Conservation (phyloP, 2,797 vertebrate species). For the Hirundo rustica region DNA sequence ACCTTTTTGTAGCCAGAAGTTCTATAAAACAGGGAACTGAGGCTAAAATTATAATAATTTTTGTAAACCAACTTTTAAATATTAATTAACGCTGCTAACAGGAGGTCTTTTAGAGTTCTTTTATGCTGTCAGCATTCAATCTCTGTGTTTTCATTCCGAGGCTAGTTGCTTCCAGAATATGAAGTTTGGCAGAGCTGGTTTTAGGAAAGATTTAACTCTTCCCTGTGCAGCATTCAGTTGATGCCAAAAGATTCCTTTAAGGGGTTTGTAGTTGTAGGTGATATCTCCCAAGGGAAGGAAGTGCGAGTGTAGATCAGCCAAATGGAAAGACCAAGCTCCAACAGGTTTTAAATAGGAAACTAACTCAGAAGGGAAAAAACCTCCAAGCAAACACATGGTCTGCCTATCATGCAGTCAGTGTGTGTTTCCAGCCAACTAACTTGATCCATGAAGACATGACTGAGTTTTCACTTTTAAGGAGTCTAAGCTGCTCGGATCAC, state of each 20-base stretch:
- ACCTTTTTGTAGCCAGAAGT: constrained; percentile 21
- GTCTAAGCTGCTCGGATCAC: not conserved
- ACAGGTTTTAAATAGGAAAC: constrained; percentile 46
- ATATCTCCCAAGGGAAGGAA: constrained; percentile 1
- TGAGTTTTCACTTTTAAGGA: not conserved
- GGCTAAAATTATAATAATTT: constrained; percentile 38
- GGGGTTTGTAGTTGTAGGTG: constrained; percentile 8
- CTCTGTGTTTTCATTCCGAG: constrained; percentile 57
- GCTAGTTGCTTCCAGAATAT: constrained; percentile 53
- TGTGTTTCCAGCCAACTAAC: not conserved
- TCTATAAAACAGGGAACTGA: not conserved
- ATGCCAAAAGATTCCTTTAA: not conserved
- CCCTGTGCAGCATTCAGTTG: not conserved
- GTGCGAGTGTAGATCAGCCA: not conserved
- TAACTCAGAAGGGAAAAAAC: constrained; percentile 7
- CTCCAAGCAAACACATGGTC: not conserved
- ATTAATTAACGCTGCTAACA: constrained; percentile 5
- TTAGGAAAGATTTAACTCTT: constrained; percentile 59
- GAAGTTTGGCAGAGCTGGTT: constrained; percentile 59
- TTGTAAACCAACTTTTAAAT: constrained; percentile 49
- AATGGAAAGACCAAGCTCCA: constrained; percentile 22
- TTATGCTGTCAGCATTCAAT: constrained; percentile 41
- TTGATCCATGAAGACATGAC: not conserved
- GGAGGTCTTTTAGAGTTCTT: constrained; percentile 44
- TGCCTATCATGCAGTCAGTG: not conserved